Evolutionary conservation across 2,888 invertebrate species (phyloP), one percentile per base, ranked within the genome.

Genomic region (Drosophila conformis): DNA sequence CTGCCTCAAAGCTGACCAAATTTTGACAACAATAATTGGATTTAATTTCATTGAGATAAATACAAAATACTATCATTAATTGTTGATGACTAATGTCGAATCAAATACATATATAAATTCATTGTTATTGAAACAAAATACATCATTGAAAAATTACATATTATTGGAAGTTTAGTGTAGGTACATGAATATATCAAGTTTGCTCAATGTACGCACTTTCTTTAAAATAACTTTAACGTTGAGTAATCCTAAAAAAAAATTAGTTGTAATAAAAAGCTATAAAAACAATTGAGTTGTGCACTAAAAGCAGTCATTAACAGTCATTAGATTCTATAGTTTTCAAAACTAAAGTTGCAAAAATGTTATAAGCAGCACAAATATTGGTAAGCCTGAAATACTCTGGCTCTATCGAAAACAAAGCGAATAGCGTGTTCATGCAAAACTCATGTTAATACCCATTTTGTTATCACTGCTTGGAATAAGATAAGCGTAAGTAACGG

Each of bases 1-100:
- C 60, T 71, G 79, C 83, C 81, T 83, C 18, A 54, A 60, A 33
- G 69, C 69, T 73, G 46, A 33, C 18, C 2, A 33, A 36, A n/a
- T 52, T 38, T 1, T 42, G 62, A 58, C 25, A 25, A 25, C 52
- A 61, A 40, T 29, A 4, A 60, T 42, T 51, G 52, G 13, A 61
- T 7, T 54, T 38, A 13, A n/a, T 53, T 31, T 52, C 36, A 8
- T 53, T 48, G 31, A n/a, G 36, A 31, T 53, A 36, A 63, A 62
- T 46, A 52, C 4, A 18, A 13, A 38, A 13, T 56, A 25, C n/a
- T 18, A 33, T 18, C 31, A 33, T 33, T 49, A n/a, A 59, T n/a
- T 59, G 15, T 21, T 42, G 5, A 21, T 42, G 1, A 21, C 5
- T 21, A 21, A 21, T 11, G 1, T 11, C n/a, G n/a, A n/a, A 40